Evolutionary conservation across 2,888 invertebrate genomes (phyloP), one percentile per base, ranked within the genome.

Genomic region (Nomada fabriciana): DNA sequence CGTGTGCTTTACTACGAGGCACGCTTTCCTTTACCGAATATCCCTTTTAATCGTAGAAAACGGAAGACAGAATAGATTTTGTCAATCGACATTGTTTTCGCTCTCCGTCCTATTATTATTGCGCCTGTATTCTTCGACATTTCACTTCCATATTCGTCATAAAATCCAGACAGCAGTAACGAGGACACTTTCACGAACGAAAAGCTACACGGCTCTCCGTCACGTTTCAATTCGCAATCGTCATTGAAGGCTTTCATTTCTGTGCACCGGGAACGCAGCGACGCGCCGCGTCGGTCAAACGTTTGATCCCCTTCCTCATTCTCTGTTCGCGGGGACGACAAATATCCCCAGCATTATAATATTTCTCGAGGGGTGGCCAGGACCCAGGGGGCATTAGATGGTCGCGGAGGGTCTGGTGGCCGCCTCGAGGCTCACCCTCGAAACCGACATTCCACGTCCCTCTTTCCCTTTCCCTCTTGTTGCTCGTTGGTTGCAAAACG

Each of bases 291-390:
- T 23, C 36, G n/a, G 3, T 55, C 43, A 59, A 68, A 55, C 68
- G 69, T 81, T 82, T 81, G 63, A 82, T 82, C 81, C 70, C 72
- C 43, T 67, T 20, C 55, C 53, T 75, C 70, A 42, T 69, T 70
- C 79, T 50, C 18, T n/a, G 53, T 55, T 63, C 76, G 23, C 80
- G 59, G 81, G 63, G 73, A 73, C 81, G 76, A 86, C 83, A 87
- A 90, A 88, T 88, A 85, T 82, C 82, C 72, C 71, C 60, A 68
- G 84, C 80, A 83, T 89, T 87, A 83, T 87, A 87, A 85, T 83
- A 83, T 88, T 85, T 85, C 85, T 85, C 78, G 70, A 73, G 74
- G 70, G 81, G 76, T 64, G 63, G 83, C 50, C 71, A 59, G 52
- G 74, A 29, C 57, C 29, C 29, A 50, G 60, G 76, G 77, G 55